Evolutionary conservation across 2,113 vertebrate genomes (phyloP), one percentile per base, ranked within the genome.

Genomic region (Daphoenositta chrysoptera): DNA sequence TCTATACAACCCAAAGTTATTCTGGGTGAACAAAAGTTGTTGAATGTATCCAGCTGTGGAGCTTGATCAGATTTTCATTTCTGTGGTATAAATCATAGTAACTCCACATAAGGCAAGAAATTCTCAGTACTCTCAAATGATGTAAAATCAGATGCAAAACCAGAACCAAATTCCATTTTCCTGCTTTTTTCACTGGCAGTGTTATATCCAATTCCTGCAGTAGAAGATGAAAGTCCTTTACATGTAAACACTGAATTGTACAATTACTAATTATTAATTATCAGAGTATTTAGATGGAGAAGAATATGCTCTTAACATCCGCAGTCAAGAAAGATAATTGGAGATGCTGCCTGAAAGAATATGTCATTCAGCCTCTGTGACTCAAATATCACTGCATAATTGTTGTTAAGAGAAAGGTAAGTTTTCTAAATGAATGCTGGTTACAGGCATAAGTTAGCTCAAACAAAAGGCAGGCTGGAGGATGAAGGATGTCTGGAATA

Each of bases 1-100:
- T 94, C 83, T 65, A 95, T 91, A 85, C 39, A 54, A 83, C 81
- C 48, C 65, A 53, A 86, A 77, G 39, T 83, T 91, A 89, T 84
- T 71, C 72, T 54, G 65, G 39, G 30, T 68, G 75, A 96, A 61
- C 37, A 89, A 91, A 91, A 90, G 60, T 39, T 88, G 30, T 78
- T 90, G 72, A 93, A 90, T 87, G 37, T 40, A 87, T 93, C 65
- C 89, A 92, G 69, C 76, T 94, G 77, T 85, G 93, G 63, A 75
- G 20, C 64, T 84, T 95, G 88, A 96, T 95, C 95, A 95, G 82
- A 95, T 95, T 91, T 87, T 95, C 79, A 94, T 69, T 90, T 94
- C 58, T 66, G 47, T 44, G 39, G 50, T 68, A 65, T 78, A 95
- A 95, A 94, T 96, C 72, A 92, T 79, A 90, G 65, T 68, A 76